Evolutionary conservation across 2,888 invertebrate genomes (phyloP), one percentile per base, ranked within the genome.

Genomic region (Fragum sueziense): DNA sequence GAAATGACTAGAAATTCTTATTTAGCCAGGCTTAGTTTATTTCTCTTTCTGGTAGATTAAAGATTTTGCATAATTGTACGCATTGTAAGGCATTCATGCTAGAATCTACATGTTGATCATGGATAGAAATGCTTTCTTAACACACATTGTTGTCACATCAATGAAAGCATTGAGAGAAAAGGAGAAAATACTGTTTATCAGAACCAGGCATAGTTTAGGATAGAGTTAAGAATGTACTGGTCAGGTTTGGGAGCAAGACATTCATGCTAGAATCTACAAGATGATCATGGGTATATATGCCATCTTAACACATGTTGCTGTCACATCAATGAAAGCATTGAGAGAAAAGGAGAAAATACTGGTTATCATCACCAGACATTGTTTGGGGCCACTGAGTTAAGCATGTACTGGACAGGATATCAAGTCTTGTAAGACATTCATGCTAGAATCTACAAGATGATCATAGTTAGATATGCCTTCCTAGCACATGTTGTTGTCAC

Each of bases 91-190:
- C 47, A 3, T 47, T 47, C n/a, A 47, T 47, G 17, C n/a, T 47
- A n/a, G 52, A 52, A 52, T 14, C n/a, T 17, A 52, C n/a, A 52
- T n/a, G 22, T 14, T 52, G 52, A 17, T 52, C 11, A 22, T 52
- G 6, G 6, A 7, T 6, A 52, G 52, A 17, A 52, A 14, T 52
- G 14, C 22, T 22, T 52, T 22, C 52, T 52, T 52, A n/a, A 6
- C 11, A 47, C 47, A 17, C 47, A 20, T 47, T 47, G 6, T n/a
- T 6, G 6, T n/a, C 17, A 1, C 17, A 47, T 47, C 6, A 2
- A n/a, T 52, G 52, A 52, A 52, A 52, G 22, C 52, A 52, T 52
- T 52, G 52, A n/a, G 52, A 22, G 11, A 52, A 52, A 52, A 52
- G 52, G 52, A 52, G 52, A 52, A 52, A 52, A 14, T 52, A 22